These are phyloP conservation scores for Python bivittatus DNA, from an alignment of 2,113 vertebrate species.

Conservation along the genomic window DNA sequence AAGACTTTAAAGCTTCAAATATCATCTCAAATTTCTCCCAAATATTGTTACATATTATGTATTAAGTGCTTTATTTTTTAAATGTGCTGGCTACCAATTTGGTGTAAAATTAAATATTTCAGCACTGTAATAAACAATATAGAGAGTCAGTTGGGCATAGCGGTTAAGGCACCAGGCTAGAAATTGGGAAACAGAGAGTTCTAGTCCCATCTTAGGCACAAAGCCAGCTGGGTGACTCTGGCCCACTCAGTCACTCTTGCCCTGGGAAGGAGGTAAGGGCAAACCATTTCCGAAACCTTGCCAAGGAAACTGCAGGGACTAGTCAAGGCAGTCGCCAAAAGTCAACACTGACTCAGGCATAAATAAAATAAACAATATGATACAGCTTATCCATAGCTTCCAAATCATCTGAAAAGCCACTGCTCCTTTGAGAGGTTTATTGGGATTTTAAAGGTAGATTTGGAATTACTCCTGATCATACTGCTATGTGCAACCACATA, in stretches of 20 bases:
- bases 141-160: background rate
- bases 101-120: background rate
- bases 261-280: background rate
- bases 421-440: background rate
- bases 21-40: background rate
- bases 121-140: background rate
- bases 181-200: background rate
- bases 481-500: background rate
- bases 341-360: background rate
- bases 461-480: background rate
- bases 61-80: background rate
- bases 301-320: background rate
- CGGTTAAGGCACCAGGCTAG: background rate
- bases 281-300: background rate
- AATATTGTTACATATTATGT: background rate
- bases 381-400: background rate
- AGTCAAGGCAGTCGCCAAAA: background rate
- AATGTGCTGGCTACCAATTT: background rate
- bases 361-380: background rate
- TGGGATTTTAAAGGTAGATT: background rate
- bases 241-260: background rate
- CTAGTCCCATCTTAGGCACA: background rate
- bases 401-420: background rate
- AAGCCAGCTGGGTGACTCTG: background rate
- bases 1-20: background rate